A percentile compares a stretch with the other conserved stretches of the same genome.
phyloP scores from a whole-genome alignment of 2,888 invertebrate species.

The Tachina fera region DNA sequence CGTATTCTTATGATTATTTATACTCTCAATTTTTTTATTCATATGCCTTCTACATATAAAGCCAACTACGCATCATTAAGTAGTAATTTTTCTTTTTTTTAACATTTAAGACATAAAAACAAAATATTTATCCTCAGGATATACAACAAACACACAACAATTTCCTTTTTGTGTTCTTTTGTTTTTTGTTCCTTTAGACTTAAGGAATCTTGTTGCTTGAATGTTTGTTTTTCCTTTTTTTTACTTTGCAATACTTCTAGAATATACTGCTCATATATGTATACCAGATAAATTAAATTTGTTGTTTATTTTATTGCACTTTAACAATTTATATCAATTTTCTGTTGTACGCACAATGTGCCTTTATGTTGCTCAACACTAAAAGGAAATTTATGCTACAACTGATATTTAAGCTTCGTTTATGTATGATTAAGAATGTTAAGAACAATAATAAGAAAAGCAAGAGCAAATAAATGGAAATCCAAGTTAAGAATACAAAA shows the following conservation, averaged over 20 bases:
- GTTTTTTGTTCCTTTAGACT: slow-evolving; percentile 12
- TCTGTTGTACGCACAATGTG: slow-evolving; percentile 68
- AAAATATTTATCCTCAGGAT: slow-evolving; percentile 29
- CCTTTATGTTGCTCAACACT: slow-evolving; percentile 2
- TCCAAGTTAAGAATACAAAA: slow-evolving; percentile 46
- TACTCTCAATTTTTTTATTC: slow-evolving; percentile 4
- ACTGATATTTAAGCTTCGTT: background rate
- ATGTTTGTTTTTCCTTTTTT: slow-evolving; percentile 6
- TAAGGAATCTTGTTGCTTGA: background rate
- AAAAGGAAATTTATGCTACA: slow-evolving; percentile 38
- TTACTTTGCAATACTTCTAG: too few relatives aligned
- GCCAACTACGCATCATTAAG: slow-evolving; percentile 59
- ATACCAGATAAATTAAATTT: background rate
- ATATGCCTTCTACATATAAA: slow-evolving; percentile 45
- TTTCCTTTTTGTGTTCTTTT: slow-evolving; percentile 26
- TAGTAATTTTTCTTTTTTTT: slow-evolving; percentile 20
- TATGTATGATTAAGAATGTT: slow-evolving; percentile 30
- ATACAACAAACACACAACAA: slow-evolving; percentile 23
- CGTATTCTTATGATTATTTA: background rate
- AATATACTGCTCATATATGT: background rate
- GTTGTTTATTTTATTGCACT: slow-evolving; percentile 46
- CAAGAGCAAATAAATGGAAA: slow-evolving; percentile 3
- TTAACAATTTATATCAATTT: slow-evolving; percentile 67
- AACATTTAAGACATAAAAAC: slow-evolving; percentile 14
- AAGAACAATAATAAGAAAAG: slow-evolving; percentile 21